Evolutionary conservation across 1,140 invertebrate genomes (phyloP).

Genomic region (Galleria mellonella): DNA sequence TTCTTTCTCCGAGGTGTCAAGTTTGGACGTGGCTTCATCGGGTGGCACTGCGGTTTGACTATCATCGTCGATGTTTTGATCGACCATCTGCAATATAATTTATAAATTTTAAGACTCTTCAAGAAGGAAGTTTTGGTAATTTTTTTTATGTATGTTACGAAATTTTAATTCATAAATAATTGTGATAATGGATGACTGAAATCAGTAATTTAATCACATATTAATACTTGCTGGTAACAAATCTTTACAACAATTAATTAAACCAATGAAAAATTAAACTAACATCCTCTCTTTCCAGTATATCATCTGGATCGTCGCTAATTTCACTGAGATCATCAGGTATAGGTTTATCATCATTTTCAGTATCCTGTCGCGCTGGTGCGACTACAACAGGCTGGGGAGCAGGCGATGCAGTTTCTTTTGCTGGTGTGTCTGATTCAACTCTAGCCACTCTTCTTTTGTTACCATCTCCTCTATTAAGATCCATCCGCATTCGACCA

Average conservation of each 20-base stretch:
- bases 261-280: slow-evolving; percentile 16
- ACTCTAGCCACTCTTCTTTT: slow-evolving; percentile 38
- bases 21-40: slow-evolving; percentile 38
- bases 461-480: slow-evolving; percentile 31
- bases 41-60: slow-evolving; percentile 38
- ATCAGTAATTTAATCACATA: too few relatives aligned
- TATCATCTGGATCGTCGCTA: slow-evolving; percentile 90
- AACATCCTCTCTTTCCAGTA: slow-evolving; percentile 85
- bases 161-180: too few relatives aligned
- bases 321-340: slow-evolving; percentile 89
- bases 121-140: too few relatives aligned
- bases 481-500: slow-evolving; percentile 54
- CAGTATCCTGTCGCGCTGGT: slow-evolving; percentile 54
- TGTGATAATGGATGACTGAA: too few relatives aligned
- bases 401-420: slow-evolving; percentile 28
- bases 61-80: slow-evolving; percentile 54
- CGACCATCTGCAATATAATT: slow-evolving; percentile 49
- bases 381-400: slow-evolving; percentile 27
- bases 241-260: too few relatives aligned
- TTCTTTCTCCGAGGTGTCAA: slow-evolving; percentile 51
- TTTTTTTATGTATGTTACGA: too few relatives aligned
- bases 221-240: too few relatives aligned
- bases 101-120: too few relatives aligned
- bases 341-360: slow-evolving; percentile 75
- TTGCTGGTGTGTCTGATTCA: slow-evolving; percentile 34